Conservation (phyloP, 2,113 vertebrate species). For the Pelecanoides urinatrix region DNA sequence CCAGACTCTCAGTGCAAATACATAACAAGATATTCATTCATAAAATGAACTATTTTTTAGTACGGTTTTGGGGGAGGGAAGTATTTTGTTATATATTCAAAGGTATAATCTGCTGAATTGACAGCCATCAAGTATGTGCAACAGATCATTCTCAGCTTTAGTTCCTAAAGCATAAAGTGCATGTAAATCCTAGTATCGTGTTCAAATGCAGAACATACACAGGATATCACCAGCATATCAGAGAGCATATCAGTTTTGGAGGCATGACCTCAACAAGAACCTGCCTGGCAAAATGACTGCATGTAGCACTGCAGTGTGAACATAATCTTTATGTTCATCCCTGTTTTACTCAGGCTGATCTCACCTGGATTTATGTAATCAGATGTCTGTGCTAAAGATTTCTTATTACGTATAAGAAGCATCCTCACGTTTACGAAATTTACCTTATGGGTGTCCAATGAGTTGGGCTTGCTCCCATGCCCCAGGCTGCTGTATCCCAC, state of each 20-base stretch:
- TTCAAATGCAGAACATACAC: neutral
- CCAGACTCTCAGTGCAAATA: neutral
- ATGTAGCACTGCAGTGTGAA: neutral
- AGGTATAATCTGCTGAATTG: neutral
- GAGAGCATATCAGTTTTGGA: neutral
- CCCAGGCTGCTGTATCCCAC: neutral
- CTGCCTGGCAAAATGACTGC: neutral
- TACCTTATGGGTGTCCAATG: neutral
- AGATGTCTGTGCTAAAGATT: neutral
- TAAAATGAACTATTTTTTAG: neutral
- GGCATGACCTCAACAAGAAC: neutral
- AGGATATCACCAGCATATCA: neutral
- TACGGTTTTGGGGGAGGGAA: neutral
- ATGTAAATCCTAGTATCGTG: neutral
- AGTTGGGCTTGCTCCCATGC: neutral
- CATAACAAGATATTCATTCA: neutral
- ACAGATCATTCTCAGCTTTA: neutral
- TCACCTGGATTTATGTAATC: neutral
- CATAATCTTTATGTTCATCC: neutral
- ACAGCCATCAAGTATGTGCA: neutral
- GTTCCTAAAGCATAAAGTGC: neutral
- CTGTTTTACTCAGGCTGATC: neutral
- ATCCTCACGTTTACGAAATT: neutral
- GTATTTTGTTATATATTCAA: neutral
- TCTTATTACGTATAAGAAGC: neutral